Evolutionary conservation across 2,113 vertebrate species (phyloP), one percentile per base, ranked within the genome.

Genomic region (Oryzias woworae): DNA sequence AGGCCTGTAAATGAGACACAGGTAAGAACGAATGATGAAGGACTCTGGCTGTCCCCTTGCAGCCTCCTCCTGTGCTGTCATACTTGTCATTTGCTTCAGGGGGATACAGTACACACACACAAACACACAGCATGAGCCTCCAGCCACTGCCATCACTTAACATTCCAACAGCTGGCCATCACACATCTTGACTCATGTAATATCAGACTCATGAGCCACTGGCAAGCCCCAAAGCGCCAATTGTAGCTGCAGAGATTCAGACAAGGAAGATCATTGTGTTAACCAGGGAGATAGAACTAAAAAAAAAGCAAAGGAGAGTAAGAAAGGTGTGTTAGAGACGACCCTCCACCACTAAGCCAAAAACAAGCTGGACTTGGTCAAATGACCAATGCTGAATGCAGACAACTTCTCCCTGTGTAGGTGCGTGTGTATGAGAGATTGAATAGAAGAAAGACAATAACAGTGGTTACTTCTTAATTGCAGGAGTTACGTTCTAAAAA

Each of bases 181-280:
- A 72, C 59, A 56, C 73, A 75, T 72, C 71, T 17, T 58, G 77
- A 81, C 49, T 52, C 71, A 82, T 89, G 87, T 87, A 90, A 90
- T 85, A 82, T 85, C 83, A 85, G 85, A 87, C 83, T 79, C 49
- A 63, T 75, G 75, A 81, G 73, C 81, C 57, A 56, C 47, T 63
- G 68, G 77, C 53, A 49, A 63, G 63, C 77, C 66, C 71, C 47
- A 54, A 63, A 47, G 41, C 68, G 73, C 66, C 67, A 56, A 28
- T 28, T 28, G 26, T 28, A 28, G 26, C 62, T 24, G 4, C 28
- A 12, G 71, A 22, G 59, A n/a, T n/a, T 18, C 52, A 67, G 73
- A 92, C 90, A 93, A 91, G 89, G 81, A 57, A 13, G 49, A 73
- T 74, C 63, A 89, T 83, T 91, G 86, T 89, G 70, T 80, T 18